Percentiles rank a stretch among this genome's conserved stretches.
Evolutionary conservation across 1,140 invertebrate species (phyloP).

Genomic region (Steinernema feltiae): DNA sequence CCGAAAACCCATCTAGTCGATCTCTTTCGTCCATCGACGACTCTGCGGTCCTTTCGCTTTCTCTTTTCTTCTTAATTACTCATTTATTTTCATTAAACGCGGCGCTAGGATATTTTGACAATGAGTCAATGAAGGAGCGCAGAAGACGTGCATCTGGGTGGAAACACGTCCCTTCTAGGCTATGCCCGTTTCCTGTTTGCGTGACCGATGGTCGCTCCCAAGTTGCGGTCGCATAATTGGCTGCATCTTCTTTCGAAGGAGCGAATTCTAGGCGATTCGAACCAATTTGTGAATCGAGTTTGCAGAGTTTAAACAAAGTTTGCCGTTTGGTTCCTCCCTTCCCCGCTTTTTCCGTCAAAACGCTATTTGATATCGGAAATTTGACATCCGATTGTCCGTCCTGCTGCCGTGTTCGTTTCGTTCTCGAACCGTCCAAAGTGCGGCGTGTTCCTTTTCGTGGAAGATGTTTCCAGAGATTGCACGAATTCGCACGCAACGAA

Average conservation of each 20-base stretch:
- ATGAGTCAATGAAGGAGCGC: neutral
- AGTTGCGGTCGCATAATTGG: neutral
- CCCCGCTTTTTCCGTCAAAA: too few species aligned
- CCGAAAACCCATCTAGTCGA: neutral
- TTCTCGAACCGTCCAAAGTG: too few species aligned
- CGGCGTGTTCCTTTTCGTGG: too few species aligned
- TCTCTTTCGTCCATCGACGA: neutral
- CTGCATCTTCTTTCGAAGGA: neutral
- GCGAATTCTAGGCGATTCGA: neutral
- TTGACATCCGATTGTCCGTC: too few species aligned
- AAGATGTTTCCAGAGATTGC: too few species aligned
- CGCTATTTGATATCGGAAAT: too few species aligned
- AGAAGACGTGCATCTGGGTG: too few species aligned
- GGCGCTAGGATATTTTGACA: neutral
- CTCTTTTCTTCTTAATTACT: neutral
- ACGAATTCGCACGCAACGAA: too few species aligned
- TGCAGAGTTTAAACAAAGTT: neutral
- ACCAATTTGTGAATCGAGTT: neutral
- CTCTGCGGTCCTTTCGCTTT: neutral
- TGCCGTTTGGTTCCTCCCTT: neutral
- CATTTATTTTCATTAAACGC: conserved; percentile 14
- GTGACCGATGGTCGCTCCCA: neutral
- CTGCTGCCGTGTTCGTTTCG: too few species aligned
- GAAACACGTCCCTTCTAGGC: too few species aligned
- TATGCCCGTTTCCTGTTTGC: conserved; percentile 1